phyloP scores from a whole-genome alignment of 2,888 invertebrate genomes.

The Mythimna loreyi region DNA sequence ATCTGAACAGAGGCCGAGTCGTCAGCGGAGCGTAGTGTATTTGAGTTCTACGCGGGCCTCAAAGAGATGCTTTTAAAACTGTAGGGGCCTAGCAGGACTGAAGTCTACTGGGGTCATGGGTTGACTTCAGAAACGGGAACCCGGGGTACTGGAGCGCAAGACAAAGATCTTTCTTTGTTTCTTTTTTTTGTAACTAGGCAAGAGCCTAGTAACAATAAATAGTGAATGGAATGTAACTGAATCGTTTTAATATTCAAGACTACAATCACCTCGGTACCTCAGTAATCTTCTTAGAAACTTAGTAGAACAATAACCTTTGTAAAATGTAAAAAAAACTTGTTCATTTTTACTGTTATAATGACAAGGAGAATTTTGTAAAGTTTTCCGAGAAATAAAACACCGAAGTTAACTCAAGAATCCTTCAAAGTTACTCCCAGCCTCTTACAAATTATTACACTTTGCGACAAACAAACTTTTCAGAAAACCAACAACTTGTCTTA shows the following conservation, averaged over 20 bases:
- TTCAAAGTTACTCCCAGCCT: neutral
- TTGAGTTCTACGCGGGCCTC: no score
- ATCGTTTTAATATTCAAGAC: neutral
- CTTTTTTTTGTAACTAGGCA: no score
- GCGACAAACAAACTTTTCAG: neutral
- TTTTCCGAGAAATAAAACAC: conserved; percentile 16
- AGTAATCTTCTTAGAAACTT: neutral
- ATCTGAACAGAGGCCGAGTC: no score
- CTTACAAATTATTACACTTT: conserved; percentile 13
- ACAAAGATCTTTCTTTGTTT: no score
- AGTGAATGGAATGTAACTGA: neutral
- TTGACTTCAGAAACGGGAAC: no score
- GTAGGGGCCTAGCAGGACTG: no score
- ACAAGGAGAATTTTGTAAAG: neutral
- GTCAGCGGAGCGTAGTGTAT: no score
- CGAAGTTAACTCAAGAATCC: conserved; percentile 14
- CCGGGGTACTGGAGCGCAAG: no score
- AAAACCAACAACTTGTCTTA: neutral
- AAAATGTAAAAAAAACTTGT: neutral
- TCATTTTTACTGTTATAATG: neutral
- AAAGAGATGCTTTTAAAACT: no score
- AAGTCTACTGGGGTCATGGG: no score
- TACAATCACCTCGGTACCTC: neutral
- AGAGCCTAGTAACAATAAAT: no score
- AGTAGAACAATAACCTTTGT: conserved; percentile 1